phyloP scores from a whole-genome alignment of 2,797 vertebrate genomes.

The Alosa sapidissima region DNA sequence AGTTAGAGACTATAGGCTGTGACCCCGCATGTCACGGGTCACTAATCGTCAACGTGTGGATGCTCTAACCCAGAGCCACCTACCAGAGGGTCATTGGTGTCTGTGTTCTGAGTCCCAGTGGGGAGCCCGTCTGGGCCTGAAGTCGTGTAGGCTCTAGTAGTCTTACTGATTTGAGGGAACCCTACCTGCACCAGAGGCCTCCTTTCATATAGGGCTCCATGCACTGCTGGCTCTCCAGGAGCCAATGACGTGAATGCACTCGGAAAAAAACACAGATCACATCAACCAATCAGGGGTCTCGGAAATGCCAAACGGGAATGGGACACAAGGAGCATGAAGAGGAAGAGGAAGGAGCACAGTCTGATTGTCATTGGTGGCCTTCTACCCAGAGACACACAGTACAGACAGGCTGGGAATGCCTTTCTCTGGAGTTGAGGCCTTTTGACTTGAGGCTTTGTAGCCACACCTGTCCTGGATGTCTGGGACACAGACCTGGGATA shows the following conservation, averaged over 20 bases:
- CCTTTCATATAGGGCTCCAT: background rate
- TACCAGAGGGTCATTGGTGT: background rate
- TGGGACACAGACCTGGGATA: background rate
- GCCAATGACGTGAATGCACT: background rate
- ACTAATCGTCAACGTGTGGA: background rate
- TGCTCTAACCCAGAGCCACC: background rate
- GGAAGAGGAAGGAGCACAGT: background rate
- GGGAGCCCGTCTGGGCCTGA: background rate
- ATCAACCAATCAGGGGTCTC: background rate
- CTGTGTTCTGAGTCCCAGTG: background rate
- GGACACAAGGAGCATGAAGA: background rate
- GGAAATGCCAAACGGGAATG: background rate
- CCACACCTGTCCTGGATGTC: background rate
- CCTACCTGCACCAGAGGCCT: background rate
- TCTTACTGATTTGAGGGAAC: background rate
- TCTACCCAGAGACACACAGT: background rate
- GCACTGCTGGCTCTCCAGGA: background rate
- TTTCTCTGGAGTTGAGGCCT: background rate
- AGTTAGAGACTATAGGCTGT: no score
- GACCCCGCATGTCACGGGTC: background rate
- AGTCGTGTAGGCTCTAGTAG: background rate
- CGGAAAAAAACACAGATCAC: background rate
- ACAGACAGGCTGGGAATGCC: background rate
- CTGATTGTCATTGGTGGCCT: background rate
- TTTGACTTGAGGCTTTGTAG: background rate